Evolutionary conservation across 2,113 vertebrate genomes (phyloP).

Genomic region (Murina feae): DNA sequence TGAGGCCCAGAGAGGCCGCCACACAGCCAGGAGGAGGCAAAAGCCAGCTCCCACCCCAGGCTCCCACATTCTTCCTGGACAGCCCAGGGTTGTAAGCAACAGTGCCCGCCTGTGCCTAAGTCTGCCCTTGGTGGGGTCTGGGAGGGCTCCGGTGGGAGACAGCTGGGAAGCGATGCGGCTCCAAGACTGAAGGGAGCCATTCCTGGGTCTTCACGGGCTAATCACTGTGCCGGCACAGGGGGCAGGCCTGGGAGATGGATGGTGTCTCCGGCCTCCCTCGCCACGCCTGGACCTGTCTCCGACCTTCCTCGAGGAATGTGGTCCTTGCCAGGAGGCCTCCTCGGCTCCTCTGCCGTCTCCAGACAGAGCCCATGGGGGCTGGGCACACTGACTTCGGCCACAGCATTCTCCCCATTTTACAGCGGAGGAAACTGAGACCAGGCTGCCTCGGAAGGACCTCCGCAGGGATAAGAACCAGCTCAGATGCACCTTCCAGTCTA

Average conservation of each 20-base stretch:
- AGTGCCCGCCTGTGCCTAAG: slow-evolving; percentile 36
- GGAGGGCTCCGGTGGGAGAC: slow-evolving; percentile 61
- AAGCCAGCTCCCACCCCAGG: background rate
- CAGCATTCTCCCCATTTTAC: background rate
- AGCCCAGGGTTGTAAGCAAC: background rate
- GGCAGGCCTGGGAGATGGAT: slow-evolving; percentile 63
- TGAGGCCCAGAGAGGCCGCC: background rate
- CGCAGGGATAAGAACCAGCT: too few relatives aligned
- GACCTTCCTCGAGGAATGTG: slow-evolving; percentile 54
- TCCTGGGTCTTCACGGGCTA: slow-evolving; percentile 53
- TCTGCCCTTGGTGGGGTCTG: slow-evolving; percentile 51
- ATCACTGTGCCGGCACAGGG: slow-evolving; percentile 57
- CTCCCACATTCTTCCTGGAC: fast-evolving
- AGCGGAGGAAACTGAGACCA: background rate
- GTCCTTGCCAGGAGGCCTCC: background rate
- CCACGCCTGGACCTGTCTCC: slow-evolving; percentile 45
- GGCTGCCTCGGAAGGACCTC: background rate
- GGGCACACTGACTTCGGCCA: slow-evolving; percentile 26
- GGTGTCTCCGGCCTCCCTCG: slow-evolving; percentile 32
- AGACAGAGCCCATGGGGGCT: slow-evolving; percentile 27
- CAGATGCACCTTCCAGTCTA: too few relatives aligned
- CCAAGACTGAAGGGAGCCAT: slow-evolving; percentile 64
- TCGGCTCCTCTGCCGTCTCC: background rate
- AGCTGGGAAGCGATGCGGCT: slow-evolving; percentile 47
- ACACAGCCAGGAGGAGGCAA: too few relatives aligned